Conservation (phyloP, 2,797 vertebrate species). For the Antennarius maculatus region DNA sequence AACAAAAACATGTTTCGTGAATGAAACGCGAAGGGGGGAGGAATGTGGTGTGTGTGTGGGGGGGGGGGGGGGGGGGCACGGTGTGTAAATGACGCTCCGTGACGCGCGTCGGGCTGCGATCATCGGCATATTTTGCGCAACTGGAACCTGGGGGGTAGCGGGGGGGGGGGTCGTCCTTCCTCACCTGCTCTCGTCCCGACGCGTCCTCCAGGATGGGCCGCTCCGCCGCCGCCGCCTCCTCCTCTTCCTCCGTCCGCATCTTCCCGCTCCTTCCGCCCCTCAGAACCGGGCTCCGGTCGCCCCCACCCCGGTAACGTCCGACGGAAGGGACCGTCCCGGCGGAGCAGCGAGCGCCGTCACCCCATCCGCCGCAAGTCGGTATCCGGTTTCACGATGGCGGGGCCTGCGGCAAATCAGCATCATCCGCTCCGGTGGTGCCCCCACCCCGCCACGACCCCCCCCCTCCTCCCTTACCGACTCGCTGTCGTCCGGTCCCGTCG, state of each 20-base stretch:
- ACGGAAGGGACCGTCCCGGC: conserved; percentile 78
- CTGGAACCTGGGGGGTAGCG: not conserved
- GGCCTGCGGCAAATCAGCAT: conserved; percentile 79
- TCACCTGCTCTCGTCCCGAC: conserved; percentile 83
- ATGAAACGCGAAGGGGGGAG: not conserved
- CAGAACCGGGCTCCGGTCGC: conserved; percentile 69
- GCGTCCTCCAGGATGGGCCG: conserved; percentile 83
- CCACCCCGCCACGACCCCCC: not conserved
- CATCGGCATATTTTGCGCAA: conserved; percentile 9
- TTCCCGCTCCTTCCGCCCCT: conserved; percentile 68
- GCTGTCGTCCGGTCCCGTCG: not conserved
- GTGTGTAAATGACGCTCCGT: conserved; percentile 7
- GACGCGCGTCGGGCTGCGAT: conserved; percentile 12
- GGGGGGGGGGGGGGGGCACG: too few species aligned
- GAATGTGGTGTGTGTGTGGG: too few species aligned
- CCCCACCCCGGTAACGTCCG: conserved; percentile 77
- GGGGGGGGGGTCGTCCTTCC: conserved; percentile 33
- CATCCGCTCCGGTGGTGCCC: conserved; percentile 47
- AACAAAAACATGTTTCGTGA: conserved; percentile 23
- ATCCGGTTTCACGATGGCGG: conserved; percentile 76
- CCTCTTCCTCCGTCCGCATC: conserved; percentile 85
- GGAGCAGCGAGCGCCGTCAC: conserved; percentile 79
- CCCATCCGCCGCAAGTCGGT: conserved; percentile 82
- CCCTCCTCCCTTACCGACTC: not conserved
- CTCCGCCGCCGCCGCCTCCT: conserved; percentile 82